phyloP scores from a whole-genome alignment of 2,113 vertebrate genomes.

The Stictonetta naevosa region DNA sequence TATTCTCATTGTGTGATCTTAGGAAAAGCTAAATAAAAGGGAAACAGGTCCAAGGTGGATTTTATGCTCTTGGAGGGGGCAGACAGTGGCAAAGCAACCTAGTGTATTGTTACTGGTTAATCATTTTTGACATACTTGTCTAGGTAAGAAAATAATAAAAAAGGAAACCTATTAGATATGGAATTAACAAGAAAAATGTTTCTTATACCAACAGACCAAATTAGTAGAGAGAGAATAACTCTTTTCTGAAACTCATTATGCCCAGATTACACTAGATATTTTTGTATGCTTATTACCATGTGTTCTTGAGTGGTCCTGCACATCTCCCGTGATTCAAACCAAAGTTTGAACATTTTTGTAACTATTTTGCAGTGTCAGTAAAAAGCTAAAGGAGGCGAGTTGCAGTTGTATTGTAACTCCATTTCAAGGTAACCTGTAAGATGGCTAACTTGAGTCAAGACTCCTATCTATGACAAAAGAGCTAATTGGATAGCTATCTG shows the following conservation, averaged over 20 bases:
- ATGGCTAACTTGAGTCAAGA: neutral
- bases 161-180: neutral
- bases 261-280: fast-evolving
- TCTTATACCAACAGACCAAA: neutral
- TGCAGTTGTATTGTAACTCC: neutral
- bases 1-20: neutral
- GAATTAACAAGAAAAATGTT: neutral
- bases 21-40: neutral
- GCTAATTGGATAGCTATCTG: neutral
- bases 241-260: neutral
- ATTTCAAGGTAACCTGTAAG: neutral
- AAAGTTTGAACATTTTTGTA: neutral
- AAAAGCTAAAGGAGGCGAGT: neutral
- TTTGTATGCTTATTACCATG: neutral
- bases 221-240: neutral
- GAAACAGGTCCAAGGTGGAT: neutral
- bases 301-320: neutral
- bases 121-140: neutral
- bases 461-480: neutral
- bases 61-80: neutral
- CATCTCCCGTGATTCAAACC: neutral
- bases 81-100: neutral
- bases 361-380: neutral
- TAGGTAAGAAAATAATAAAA: neutral
- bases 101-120: neutral